Conservation (phyloP, 2,113 vertebrate genomes). For the Electrona antarctica region DNA sequence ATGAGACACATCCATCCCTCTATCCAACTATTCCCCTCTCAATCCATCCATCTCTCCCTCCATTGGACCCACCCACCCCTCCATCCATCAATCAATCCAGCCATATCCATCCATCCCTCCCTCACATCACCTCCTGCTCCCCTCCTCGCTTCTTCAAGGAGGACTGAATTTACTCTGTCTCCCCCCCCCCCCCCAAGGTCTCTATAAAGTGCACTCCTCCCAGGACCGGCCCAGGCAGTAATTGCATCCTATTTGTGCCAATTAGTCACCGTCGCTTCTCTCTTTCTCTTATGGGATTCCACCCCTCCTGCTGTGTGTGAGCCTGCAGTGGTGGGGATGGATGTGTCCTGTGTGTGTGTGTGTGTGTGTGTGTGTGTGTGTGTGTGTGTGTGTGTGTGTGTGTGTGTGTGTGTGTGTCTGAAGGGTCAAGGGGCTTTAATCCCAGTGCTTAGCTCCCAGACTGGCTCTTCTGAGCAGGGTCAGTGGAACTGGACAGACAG, state of each 20-base stretch:
- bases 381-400: slow-evolving; percentile 11
- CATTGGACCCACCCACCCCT: slow-evolving; percentile 12
- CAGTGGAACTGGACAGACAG: slow-evolving; percentile 67
- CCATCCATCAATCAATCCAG: slow-evolving; percentile 38
- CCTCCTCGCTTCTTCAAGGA: slow-evolving; percentile 45
- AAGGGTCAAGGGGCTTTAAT: slow-evolving; percentile 65
- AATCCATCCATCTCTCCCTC: not conserved
- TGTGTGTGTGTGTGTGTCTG: slow-evolving; percentile 14
- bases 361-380: slow-evolving; percentile 30
- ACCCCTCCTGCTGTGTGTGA: slow-evolving; percentile 68
- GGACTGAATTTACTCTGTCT: not conserved
- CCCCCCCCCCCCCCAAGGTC: slow-evolving; percentile 32
- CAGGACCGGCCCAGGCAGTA: slow-evolving; percentile 70
- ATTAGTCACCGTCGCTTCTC: slow-evolving; percentile 74
- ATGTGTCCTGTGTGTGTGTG: slow-evolving; percentile 40
- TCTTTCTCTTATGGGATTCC: slow-evolving; percentile 70
- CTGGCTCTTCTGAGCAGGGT: slow-evolving; percentile 64
- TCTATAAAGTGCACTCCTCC: slow-evolving; percentile 67
- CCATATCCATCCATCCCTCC: slow-evolving; percentile 61
- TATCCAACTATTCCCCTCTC: not conserved
- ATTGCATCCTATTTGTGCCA: slow-evolving; percentile 82
- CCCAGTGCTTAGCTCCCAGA: slow-evolving; percentile 68
- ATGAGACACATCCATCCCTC: not conserved
- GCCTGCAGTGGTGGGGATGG: slow-evolving; percentile 48
- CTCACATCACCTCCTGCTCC: slow-evolving; percentile 55